Conservation (phyloP, 2,888 invertebrate species). For the Scaptomyza tumidula region DNA sequence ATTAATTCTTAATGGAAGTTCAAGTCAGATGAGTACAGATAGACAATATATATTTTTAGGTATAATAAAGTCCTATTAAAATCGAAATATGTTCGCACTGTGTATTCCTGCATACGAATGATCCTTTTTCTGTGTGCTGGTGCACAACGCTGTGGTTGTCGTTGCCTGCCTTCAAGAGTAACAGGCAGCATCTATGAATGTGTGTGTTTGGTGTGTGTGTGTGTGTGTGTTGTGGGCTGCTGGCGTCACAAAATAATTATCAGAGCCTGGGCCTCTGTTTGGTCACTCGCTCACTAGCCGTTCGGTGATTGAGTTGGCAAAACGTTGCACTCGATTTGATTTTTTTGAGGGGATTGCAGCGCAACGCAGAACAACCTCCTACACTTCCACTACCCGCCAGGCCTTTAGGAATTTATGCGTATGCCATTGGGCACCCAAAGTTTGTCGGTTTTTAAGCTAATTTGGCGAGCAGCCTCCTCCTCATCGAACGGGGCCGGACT, state of each 20-base stretch:
- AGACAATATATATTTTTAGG: too few relatives aligned
- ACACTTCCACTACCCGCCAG: not conserved
- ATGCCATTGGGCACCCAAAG: slow-evolving; percentile 63
- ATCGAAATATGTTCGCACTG: not conserved
- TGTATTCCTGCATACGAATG: slow-evolving; percentile 6
- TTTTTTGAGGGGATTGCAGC: slow-evolving; percentile 48
- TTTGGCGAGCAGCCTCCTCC: slow-evolving; percentile 66
- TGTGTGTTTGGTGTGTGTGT: slow-evolving; percentile 4
- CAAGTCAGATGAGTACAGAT: too few relatives aligned
- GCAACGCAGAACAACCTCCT: too few relatives aligned
- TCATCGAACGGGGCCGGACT: slow-evolving; percentile 10
- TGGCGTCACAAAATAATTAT: slow-evolving; percentile 80
- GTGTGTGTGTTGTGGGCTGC: slow-evolving; percentile 29
- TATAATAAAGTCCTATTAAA: not conserved
- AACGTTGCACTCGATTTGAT: slow-evolving; percentile 79
- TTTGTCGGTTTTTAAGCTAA: slow-evolving; percentile 80
- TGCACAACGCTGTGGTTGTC: slow-evolving; percentile 42
- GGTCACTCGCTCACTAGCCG: slow-evolving; percentile 40
- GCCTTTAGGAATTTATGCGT: slow-evolving; percentile 65
- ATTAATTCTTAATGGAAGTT: too few relatives aligned
- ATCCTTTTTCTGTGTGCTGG: slow-evolving; percentile 29
- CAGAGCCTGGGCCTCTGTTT: slow-evolving; percentile 64
- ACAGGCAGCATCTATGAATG: not conserved
- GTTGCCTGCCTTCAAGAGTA: slow-evolving; percentile 10
- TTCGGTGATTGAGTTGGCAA: slow-evolving; percentile 82